Evolutionary conservation across 2,797 vertebrate genomes (phyloP).

Genomic region (Acanthiza pusilla): DNA sequence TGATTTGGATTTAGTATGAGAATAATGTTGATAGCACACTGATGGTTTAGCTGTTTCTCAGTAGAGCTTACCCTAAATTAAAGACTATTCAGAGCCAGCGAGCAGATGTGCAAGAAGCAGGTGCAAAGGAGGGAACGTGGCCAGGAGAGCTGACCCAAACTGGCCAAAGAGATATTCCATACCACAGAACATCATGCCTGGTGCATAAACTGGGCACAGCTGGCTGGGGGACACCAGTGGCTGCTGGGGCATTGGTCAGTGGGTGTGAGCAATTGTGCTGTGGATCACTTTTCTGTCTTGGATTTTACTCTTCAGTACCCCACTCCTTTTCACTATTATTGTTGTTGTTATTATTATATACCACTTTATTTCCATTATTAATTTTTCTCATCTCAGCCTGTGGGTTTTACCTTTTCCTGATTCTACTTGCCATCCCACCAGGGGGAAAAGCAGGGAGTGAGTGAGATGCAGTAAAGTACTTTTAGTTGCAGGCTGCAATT

Average conservation of each 20-base stretch:
- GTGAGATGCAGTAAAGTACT: not conserved
- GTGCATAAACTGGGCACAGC: not conserved
- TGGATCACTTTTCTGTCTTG: not conserved
- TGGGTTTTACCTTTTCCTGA: not conserved
- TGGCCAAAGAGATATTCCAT: not conserved
- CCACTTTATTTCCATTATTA: not conserved
- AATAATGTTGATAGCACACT: not conserved
- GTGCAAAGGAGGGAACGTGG: not conserved
- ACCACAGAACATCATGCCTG: not conserved
- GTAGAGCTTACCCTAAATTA: not conserved
- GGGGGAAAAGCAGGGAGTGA: too few relatives aligned
- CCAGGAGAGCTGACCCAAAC: not conserved
- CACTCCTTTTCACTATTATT: not conserved
- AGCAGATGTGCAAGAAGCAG: not conserved
- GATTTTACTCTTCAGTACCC: not conserved
- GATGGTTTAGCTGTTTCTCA: not conserved
- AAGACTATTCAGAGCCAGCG: not conserved
- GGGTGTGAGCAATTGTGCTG: not conserved
- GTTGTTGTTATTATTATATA: not conserved
- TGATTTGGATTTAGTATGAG: not conserved
- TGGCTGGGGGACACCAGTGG: not conserved
- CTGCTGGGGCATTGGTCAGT: not conserved
- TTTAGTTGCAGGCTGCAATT: not conserved
- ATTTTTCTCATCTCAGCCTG: not conserved
- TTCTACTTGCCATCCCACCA: not conserved